phyloP scores from a whole-genome alignment of 1,140 invertebrate genomes.

The Mylabris phalerata region DNA sequence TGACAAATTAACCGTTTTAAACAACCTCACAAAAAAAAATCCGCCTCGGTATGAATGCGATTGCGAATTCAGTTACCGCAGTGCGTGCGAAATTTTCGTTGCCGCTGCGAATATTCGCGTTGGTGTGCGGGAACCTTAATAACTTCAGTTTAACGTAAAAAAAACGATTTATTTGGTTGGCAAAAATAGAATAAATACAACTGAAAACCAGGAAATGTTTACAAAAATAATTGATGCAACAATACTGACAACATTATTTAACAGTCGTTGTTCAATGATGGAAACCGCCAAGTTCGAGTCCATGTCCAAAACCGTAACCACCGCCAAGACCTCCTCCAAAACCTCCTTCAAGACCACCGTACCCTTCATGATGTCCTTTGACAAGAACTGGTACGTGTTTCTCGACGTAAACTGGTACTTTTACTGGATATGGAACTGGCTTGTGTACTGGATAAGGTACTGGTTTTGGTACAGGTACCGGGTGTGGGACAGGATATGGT shows the following conservation, averaged over 20 bases:
- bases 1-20: too few relatives aligned
- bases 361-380: conserved; percentile 21
- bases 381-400: conserved; percentile 32
- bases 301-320: conserved; percentile 7
- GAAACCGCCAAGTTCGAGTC: conserved; percentile 8
- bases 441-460: conserved; percentile 40
- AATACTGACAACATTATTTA: conserved; percentile 18
- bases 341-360: conserved; percentile 10
- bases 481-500: conserved; percentile 28
- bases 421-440: conserved; percentile 41
- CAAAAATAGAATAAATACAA: conserved; percentile 14
- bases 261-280: conserved; percentile 11
- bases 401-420: conserved; percentile 30
- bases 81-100: too few relatives aligned
- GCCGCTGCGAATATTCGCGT: too few relatives aligned
- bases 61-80: too few relatives aligned
- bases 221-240: conserved; percentile 9
- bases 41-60: too few relatives aligned
- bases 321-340: conserved; percentile 14
- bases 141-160: not conserved
- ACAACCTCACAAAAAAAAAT: too few relatives aligned
- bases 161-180: conserved; percentile 9
- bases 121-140: too few relatives aligned
- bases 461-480: conserved; percentile 38
- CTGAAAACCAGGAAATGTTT: conserved; percentile 2